phyloP scores from a whole-genome alignment of 2,113 vertebrate genomes.

The Nansenia antarctica region DNA sequence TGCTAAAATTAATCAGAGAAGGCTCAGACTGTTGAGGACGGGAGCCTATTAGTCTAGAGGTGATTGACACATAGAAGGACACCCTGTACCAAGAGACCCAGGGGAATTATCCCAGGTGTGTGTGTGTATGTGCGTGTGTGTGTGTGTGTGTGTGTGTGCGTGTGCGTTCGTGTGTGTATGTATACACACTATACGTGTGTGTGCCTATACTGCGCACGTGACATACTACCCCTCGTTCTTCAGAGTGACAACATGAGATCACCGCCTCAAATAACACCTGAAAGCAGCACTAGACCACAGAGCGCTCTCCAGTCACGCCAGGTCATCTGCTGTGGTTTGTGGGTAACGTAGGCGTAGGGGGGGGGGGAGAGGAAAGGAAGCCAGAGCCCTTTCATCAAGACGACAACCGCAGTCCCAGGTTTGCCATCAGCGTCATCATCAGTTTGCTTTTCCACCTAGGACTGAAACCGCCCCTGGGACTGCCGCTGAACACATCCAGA shows the following conservation, averaged over 20 bases:
- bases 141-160: background rate
- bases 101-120: constrained; percentile 8
- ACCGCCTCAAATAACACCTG: too few species aligned
- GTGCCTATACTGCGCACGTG: too few species aligned
- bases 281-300: too few species aligned
- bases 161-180: background rate
- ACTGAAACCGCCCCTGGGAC: background rate
- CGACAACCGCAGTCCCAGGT: background rate
- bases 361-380: background rate
- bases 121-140: background rate
- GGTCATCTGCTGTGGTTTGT: background rate
- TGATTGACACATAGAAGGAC: constrained; percentile 64
- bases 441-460: background rate
- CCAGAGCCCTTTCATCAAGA: background rate
- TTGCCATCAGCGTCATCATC: background rate
- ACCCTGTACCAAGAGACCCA: constrained; percentile 31
- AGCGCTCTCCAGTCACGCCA: too few species aligned
- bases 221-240: too few species aligned
- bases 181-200: background rate
- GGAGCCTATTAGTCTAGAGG: constrained; percentile 62
- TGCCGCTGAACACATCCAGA: background rate
- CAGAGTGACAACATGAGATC: too few species aligned
- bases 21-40: constrained; percentile 50
- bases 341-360: background rate
- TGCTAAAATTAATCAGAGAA: constrained; percentile 71